A percentile compares a stretch with the other conserved stretches of the same genome.
These are phyloP conservation scores for Athrips mouffetella DNA, from an alignment of 2,888 invertebrate genomes.

Conservation along the genomic window DNA sequence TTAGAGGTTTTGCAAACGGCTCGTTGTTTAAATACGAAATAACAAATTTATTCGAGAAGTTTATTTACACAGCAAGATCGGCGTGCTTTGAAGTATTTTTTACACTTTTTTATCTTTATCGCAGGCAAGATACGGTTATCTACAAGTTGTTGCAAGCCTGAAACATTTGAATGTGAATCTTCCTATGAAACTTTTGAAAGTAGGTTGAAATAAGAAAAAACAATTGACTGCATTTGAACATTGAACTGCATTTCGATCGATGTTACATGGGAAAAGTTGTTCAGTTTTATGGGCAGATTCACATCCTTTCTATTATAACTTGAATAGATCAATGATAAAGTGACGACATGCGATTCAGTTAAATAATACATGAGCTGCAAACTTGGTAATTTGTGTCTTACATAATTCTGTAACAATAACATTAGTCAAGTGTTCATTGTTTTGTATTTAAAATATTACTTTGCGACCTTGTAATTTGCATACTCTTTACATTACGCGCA, in stretches of 20 bases:
- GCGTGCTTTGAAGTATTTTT: conserved; percentile 50
- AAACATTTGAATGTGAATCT: too few relatives aligned
- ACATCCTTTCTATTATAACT: too few relatives aligned
- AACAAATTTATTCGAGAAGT: conserved; percentile 70
- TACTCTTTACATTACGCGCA: conserved; percentile 26
- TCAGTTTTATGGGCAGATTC: too few relatives aligned
- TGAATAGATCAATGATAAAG: too few relatives aligned
- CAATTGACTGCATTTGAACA: too few relatives aligned
- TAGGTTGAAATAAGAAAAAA: too few relatives aligned
- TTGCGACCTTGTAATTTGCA: conserved; percentile 24
- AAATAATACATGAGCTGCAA: conserved; percentile 20
- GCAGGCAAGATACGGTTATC: conserved; percentile 41
- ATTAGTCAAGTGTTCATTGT: conserved; percentile 8
- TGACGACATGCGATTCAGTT: conserved; percentile 5
- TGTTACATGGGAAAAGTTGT: too few relatives aligned
- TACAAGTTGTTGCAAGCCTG: too few relatives aligned
- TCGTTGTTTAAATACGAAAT: conserved; percentile 67
- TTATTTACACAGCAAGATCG: conserved; percentile 72
- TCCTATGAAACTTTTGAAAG: too few relatives aligned
- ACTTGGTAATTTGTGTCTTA: not conserved
- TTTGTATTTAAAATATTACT: conserved; percentile 6
- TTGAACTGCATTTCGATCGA: too few relatives aligned
- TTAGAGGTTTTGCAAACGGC: conserved; percentile 48
- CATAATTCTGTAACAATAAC: conserved; percentile 2
- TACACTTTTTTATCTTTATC: conserved; percentile 22